These are phyloP conservation scores for Hydrozoanthus tunicans DNA, from an alignment of 64 coral and sea anemone species.

Conservation along the genomic window DNA sequence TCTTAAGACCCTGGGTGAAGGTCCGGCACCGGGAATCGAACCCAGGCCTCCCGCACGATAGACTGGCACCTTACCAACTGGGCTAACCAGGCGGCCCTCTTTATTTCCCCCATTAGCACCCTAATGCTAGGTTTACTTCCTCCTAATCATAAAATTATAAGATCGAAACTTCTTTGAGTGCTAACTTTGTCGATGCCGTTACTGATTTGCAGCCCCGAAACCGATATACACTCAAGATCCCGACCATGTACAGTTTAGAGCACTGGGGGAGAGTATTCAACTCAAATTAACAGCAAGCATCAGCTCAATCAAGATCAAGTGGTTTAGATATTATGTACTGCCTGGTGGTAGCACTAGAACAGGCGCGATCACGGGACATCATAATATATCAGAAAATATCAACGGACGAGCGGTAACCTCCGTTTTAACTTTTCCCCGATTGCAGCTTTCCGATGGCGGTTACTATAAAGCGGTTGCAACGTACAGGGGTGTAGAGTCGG, in stretches of 20 bases:
- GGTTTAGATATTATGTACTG: background rate
- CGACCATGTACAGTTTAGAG: background rate
- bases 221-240: background rate
- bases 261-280: slow-evolving; percentile 8
- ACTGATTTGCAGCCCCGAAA: background rate
- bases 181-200: background rate
- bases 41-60: too few species aligned
- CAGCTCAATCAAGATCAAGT: background rate
- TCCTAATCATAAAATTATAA: too few species aligned
- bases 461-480: background rate
- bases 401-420: background rate
- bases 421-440: background rate
- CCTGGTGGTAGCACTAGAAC: background rate
- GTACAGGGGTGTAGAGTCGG: background rate
- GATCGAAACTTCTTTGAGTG: too few species aligned
- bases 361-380: background rate
- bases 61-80: too few species aligned
- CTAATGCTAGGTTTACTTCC: too few species aligned
- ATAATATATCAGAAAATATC: background rate
- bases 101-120: too few species aligned
- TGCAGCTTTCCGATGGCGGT: slow-evolving; percentile 20
- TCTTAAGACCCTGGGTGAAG: too few species aligned
- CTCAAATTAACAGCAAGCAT: slow-evolving; percentile 15
- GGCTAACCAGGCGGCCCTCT: too few species aligned
- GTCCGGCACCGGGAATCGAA: too few species aligned